phyloP scores from a whole-genome alignment of 2,797 vertebrate genomes.

The Trematomus bernacchii region DNA sequence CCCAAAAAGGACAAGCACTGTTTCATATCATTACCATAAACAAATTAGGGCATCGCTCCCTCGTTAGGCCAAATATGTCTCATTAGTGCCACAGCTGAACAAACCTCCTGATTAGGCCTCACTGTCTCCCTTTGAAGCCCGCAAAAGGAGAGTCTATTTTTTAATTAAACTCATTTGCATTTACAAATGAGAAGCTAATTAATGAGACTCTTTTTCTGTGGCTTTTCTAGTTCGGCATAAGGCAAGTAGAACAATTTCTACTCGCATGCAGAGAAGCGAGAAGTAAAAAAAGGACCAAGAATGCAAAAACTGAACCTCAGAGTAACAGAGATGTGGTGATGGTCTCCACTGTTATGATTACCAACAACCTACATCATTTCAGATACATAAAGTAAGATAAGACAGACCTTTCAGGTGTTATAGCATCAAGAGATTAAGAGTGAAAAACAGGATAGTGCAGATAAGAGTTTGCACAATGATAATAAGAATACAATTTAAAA shows the following conservation, averaged over 20 bases:
- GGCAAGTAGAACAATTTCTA: constrained; percentile 79
- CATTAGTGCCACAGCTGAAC: constrained; percentile 86
- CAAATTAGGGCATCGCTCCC: constrained; percentile 87
- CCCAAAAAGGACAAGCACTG: constrained; percentile 84
- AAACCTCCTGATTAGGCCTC: constrained; percentile 84
- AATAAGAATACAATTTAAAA: no score
- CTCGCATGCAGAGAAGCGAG: constrained; percentile 37
- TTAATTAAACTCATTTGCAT: constrained; percentile 88
- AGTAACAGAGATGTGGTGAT: neutral
- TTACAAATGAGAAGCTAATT: constrained; percentile 88
- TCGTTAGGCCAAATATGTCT: constrained; percentile 86
- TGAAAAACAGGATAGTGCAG: no score
- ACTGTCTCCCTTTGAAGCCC: constrained; percentile 81
- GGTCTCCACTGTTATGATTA: constrained; percentile 16
- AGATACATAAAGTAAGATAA: constrained; percentile 4
- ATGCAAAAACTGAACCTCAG: neutral
- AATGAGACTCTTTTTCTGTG: constrained; percentile 79
- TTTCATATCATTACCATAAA: constrained; percentile 90
- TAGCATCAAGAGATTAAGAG: no score
- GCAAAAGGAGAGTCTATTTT: constrained; percentile 84
- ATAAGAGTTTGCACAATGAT: no score
- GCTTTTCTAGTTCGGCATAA: constrained; percentile 72
- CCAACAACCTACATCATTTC: constrained; percentile 14
- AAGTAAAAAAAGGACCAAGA: constrained; percentile 32
- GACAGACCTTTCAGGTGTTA: no score